Base-by-base conservation (phyloP, 2,888 invertebrate genomes). In the Pyrgus malvae region DNA sequence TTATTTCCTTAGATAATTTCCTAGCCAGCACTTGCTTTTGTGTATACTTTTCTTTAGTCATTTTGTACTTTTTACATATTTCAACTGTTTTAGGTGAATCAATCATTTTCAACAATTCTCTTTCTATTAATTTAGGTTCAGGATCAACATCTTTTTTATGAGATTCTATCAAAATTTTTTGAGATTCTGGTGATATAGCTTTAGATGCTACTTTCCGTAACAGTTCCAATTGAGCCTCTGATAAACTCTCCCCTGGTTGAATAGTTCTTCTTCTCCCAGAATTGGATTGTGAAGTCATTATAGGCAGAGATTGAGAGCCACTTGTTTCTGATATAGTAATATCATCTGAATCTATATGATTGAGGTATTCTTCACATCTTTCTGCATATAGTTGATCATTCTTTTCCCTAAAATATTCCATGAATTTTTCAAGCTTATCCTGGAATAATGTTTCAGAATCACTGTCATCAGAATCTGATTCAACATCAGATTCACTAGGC, bases 341-440 rank as follows among this genome's bases (percentile, higher is more conserved):
- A 62, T 90, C 90, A 78, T 89, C 89, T 54, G 90, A 89, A 61
- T 90, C 91, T 66, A 84, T 78, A 60, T 90, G 87, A 58, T 91
- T 88, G 41, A 93, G 81, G 68, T 92, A 93, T 59, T 93, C 92
- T 60, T 92, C 90, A 78, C 92, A 92, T 64, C 92, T 91, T 27
- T 91, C 91, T 59, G 91, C 85, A 65, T 93, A 92, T 17, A 94
- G 74, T 60, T 91, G 90, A 77, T 96, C 95, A 62, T 95, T 95
- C 72, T 93, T 93, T 35, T 90, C 85, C 66, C 92, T 92, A 69
- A 96, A 94, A 67, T 93, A 93, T 54, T 92, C 93, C 93, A 96
- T 94, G 45, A 92, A 91, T 58, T 92, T 92, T 58, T 94, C 94
- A 12, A 96, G 81, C 74, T 94, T 95, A 59, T 95, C 95, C 58